Percentiles rank a stretch among this genome's conserved stretches.
These are phyloP conservation scores for Lontra canadensis DNA, from an alignment of 2,113 vertebrate species.

Conservation along the genomic window DNA sequence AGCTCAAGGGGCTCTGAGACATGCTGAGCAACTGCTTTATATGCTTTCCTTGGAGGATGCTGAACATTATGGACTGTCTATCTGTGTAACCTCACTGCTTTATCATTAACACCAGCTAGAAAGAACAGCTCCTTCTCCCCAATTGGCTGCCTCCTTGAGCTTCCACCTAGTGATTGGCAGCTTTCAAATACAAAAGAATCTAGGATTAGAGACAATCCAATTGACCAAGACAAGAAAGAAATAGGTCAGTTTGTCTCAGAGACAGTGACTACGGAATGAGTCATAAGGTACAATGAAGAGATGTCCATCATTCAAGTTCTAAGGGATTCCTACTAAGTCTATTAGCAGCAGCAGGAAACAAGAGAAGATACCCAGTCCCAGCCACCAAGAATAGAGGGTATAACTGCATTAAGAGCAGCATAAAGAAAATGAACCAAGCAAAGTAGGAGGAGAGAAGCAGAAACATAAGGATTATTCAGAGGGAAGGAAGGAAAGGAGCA, in stretches of 20 bases:
- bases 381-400: not conserved
- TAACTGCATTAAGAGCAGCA: not conserved
- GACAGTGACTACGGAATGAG: not conserved
- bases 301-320: not conserved
- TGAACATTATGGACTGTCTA: not conserved
- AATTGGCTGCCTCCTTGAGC: not conserved
- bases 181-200: constrained; percentile 1
- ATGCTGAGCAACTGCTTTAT: not conserved
- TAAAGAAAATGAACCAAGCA: not conserved
- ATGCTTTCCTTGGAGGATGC: not conserved
- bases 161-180: not conserved
- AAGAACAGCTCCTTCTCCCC: not conserved
- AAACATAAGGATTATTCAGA: not conserved
- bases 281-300: not conserved
- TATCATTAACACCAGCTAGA: not conserved
- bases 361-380: not conserved
- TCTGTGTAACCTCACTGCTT: not conserved
- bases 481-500: not conserved
- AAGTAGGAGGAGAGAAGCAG: not conserved
- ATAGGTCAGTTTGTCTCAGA: not conserved
- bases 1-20: not conserved
- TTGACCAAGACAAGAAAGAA: not conserved
- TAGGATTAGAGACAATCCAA: not conserved
- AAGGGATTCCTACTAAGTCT: not conserved
- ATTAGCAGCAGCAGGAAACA: not conserved